phyloP scores from a whole-genome alignment of 2,888 invertebrate genomes.

The Tuberolachnus salignus region DNA sequence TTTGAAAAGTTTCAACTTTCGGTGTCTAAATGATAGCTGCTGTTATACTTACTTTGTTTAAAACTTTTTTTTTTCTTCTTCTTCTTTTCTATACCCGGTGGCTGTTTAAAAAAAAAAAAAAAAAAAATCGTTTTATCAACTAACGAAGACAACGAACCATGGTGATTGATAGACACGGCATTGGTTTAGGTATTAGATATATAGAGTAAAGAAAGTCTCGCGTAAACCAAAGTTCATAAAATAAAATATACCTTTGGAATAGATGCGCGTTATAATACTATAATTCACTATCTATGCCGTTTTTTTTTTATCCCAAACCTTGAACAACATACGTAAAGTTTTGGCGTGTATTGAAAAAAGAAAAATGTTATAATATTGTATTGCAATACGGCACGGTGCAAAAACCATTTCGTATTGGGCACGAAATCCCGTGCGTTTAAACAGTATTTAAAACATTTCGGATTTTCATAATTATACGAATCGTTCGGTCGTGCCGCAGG shows the following conservation, averaged over 20 bases:
- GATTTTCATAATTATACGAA: too few relatives aligned
- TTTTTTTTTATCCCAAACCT: background rate
- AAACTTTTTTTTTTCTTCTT: conserved; percentile 39
- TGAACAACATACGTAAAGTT: background rate
- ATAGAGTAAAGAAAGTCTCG: conserved; percentile 17
- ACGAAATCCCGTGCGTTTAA: background rate
- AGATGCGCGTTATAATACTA: conserved; percentile 5
- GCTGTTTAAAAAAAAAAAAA: background rate
- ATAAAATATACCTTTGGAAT: background rate
- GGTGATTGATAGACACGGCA: conserved; percentile 40
- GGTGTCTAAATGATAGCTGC: conserved; percentile 35
- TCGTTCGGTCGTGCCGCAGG: too few relatives aligned
- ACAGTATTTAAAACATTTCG: too few relatives aligned
- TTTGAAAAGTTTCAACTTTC: conserved; percentile 51
- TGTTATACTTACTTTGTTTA: conserved; percentile 22
- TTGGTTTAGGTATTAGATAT: conserved; percentile 14
- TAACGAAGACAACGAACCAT: conserved; percentile 19
- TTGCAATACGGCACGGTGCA: too few relatives aligned
- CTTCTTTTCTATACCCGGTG: background rate
- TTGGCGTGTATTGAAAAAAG: background rate
- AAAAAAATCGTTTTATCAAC: conserved; percentile 45
- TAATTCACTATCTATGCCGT: background rate
- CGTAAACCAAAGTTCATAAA: conserved; percentile 21
- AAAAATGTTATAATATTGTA: too few relatives aligned
- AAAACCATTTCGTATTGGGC: background rate